Base-by-base conservation (phyloP, 2,888 invertebrate genomes). In the Lasioglossum marginatum region DNA sequence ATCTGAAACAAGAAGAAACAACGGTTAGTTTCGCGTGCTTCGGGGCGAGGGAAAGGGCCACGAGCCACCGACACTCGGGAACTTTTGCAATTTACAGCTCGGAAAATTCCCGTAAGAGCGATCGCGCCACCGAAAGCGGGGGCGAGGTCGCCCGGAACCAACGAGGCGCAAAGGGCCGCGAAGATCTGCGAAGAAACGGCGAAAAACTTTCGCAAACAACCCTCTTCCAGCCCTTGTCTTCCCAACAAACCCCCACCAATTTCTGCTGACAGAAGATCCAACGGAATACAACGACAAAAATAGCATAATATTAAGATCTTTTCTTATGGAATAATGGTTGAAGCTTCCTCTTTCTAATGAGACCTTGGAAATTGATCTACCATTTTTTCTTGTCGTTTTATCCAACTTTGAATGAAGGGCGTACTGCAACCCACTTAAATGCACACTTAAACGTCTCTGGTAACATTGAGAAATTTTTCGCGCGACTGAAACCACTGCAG, bases 11-110 rank as follows among this genome's bases (percentile, higher is more conserved):
- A 83, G 88, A 88, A 88, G 87, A 91, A 90, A 87, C 87, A 92
- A 86, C 87, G 85, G 87, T 86, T 87, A 84, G 82, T 85, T 83
- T 86, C 83, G 86, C 19, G 23, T 84, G 79, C 82, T 16, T 83
- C 75, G 83, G 27, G 76, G 43, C 23, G 40, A 34, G 27, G 40
- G 37, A 52, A 79, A 74, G 86, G 84, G 88, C 89, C 87, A 86
- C 85, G 87, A 70, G 75, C 66, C 70, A 57, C 72, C 68, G 40
- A 63, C 79, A 88, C 87, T 82, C 14, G 85, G 88, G 88, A 94
- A 94, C 92, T 94, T 94, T 93, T 82, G 92, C 91, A 93, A 94
- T 93, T 93, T 93, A 93, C 91, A 91, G 91, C 40, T 77, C 79
- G 90, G 89, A 92, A 92, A 93, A 93, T 93, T 87, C 87, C 87